Conservation (phyloP, 2,113 vertebrate species). For the Pelodiscus sinensis region DNA sequence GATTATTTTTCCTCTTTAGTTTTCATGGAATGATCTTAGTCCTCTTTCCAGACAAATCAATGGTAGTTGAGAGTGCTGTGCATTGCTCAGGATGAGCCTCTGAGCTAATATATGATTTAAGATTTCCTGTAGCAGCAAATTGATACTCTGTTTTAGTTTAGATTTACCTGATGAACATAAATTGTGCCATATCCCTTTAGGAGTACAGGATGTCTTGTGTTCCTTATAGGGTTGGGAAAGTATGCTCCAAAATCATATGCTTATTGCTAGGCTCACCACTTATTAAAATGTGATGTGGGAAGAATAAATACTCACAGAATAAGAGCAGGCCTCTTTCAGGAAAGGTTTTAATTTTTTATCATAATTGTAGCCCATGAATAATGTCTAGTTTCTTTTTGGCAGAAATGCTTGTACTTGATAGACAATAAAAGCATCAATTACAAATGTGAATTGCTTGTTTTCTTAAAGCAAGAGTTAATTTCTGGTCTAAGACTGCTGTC, state of each 20-base stretch:
- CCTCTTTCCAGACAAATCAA: background rate
- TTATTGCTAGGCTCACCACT: background rate
- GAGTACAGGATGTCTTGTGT: background rate
- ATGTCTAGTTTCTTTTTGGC: background rate
- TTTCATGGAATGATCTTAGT: background rate
- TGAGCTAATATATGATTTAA: background rate
- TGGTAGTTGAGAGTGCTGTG: background rate
- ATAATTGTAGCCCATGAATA: background rate
- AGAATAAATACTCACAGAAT: conserved; percentile 2
- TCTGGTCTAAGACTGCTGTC: background rate
- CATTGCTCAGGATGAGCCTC: background rate
- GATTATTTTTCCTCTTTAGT: background rate
- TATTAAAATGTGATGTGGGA: background rate
- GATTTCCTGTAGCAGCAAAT: background rate
- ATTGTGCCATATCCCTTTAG: background rate
- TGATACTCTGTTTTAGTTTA: background rate
- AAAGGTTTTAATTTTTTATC: background rate
- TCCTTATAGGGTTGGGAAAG: background rate
- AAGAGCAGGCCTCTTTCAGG: background rate
- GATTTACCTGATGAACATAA: background rate
- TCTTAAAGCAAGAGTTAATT: background rate
- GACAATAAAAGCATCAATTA: background rate
- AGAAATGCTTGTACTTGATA: background rate
- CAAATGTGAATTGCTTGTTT: background rate
- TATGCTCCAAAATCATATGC: background rate